Conservation (phyloP, 2,797 vertebrate species). For the Acipenser ruthenus region DNA sequence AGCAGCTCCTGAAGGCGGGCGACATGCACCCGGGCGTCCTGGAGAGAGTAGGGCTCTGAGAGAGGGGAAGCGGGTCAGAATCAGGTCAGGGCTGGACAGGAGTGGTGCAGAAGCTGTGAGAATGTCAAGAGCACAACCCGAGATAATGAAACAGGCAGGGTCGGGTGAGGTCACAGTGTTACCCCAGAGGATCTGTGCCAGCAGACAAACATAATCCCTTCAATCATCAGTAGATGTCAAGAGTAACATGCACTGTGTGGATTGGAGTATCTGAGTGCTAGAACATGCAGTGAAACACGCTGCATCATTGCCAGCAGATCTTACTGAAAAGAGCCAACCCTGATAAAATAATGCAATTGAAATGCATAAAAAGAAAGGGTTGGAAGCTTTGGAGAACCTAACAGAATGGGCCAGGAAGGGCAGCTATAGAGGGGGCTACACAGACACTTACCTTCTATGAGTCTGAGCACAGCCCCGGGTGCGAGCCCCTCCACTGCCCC, state of each 20-base stretch:
- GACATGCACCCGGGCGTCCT: slow-evolving; percentile 58
- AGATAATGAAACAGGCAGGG: not conserved
- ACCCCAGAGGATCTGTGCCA: not conserved
- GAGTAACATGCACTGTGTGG: too few relatives aligned
- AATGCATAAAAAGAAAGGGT: too few relatives aligned
- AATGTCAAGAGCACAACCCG: not conserved
- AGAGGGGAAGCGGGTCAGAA: slow-evolving; percentile 3
- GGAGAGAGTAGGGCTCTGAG: slow-evolving; percentile 62
- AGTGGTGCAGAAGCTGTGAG: not conserved
- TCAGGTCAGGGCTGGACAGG: not conserved
- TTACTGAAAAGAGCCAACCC: not conserved
- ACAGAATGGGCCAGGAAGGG: too few relatives aligned
- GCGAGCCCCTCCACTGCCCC: slow-evolving; percentile 58
- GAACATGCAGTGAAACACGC: not conserved
- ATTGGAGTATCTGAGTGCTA: not conserved
- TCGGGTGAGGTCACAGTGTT: too few relatives aligned
- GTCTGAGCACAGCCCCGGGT: slow-evolving; percentile 51
- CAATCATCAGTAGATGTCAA: not conserved
- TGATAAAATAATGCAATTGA: too few relatives aligned
- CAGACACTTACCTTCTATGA: slow-evolving; percentile 55
- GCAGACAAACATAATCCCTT: not conserved
- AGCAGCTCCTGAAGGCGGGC: slow-evolving; percentile 62
- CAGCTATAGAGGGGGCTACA: not conserved
- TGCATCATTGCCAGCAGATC: not conserved
- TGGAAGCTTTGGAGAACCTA: too few relatives aligned